phyloP scores from a whole-genome alignment of 2,888 invertebrate genomes.

The Eurytoma adleriae region DNA sequence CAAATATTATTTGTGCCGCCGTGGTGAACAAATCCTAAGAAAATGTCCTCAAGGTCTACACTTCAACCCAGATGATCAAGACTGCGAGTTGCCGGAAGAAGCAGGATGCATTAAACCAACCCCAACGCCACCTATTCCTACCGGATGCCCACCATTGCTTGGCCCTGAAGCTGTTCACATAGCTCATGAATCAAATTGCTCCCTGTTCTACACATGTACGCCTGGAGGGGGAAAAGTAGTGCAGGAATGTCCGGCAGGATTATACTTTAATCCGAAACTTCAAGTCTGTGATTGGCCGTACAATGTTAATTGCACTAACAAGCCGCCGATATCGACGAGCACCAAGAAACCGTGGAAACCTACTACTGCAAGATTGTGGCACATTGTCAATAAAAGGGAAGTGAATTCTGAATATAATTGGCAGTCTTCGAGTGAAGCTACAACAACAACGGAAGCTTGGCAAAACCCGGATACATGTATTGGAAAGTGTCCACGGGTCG shows the following conservation, averaged over 20 bases:
- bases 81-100: conserved; percentile 16
- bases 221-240: conserved; percentile 48
- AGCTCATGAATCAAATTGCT: conserved; percentile 58
- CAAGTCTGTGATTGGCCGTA: conserved; percentile 60
- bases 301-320: conserved; percentile 51
- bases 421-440: neutral
- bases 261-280: conserved; percentile 53
- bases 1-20: conserved; percentile 26
- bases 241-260: conserved; percentile 57
- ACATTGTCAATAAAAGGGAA: conserved; percentile 47
- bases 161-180: conserved; percentile 35
- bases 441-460: conserved; percentile 16
- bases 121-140: neutral
- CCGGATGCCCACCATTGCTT: neutral
- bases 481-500: conserved; percentile 33
- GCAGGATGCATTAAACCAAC: conserved; percentile 31
- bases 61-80: conserved; percentile 18
- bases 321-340: neutral
- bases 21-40: neutral
- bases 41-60: conserved; percentile 23
- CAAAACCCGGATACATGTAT: conserved; percentile 38
- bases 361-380: conserved; percentile 54
- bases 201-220: conserved; percentile 59
- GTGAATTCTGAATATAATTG: neutral
- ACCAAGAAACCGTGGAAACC: neutral